Conservation (phyloP, 2,888 invertebrate genomes). For the Idaea dimidiata region DNA sequence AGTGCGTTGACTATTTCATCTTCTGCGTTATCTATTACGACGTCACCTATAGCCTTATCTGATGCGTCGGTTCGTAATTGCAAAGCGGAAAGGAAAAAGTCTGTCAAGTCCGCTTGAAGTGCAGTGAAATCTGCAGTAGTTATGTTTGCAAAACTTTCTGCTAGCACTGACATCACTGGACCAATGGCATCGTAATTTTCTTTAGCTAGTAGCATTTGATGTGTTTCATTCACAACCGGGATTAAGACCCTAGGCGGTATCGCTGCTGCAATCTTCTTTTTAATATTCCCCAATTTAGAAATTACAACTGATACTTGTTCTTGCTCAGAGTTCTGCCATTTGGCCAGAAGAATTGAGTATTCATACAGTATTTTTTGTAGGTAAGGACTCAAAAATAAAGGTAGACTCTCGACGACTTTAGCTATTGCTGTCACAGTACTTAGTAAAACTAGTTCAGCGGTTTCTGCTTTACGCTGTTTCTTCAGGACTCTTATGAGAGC, state of each 20-base stretch:
- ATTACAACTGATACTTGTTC: constrained; percentile 77
- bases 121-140: constrained; percentile 83
- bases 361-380: constrained; percentile 86
- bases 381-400: constrained; percentile 92
- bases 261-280: constrained; percentile 84
- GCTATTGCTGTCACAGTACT: constrained; percentile 89
- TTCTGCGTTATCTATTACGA: constrained; percentile 83
- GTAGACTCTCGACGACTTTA: constrained; percentile 90
- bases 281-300: constrained; percentile 81
- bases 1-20: constrained; percentile 87
- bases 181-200: constrained; percentile 82
- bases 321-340: constrained; percentile 73
- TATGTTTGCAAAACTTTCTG: constrained; percentile 85
- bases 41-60: constrained; percentile 49
- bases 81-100: constrained; percentile 87
- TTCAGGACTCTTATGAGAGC: constrained; percentile 84
- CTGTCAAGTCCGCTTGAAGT: constrained; percentile 84
- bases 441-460: constrained; percentile 82
- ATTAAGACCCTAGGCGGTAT: constrained; percentile 89
- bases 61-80: constrained; percentile 83
- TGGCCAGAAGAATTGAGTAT: constrained; percentile 80
- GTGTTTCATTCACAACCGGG: constrained; percentile 86
- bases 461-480: constrained; percentile 80
- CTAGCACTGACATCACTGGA: constrained; percentile 87
- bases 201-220: constrained; percentile 81